Evolutionary conservation across 2,888 invertebrate genomes (phyloP), one percentile per base, ranked within the genome.

Genomic region (Agonopterix arenella): DNA sequence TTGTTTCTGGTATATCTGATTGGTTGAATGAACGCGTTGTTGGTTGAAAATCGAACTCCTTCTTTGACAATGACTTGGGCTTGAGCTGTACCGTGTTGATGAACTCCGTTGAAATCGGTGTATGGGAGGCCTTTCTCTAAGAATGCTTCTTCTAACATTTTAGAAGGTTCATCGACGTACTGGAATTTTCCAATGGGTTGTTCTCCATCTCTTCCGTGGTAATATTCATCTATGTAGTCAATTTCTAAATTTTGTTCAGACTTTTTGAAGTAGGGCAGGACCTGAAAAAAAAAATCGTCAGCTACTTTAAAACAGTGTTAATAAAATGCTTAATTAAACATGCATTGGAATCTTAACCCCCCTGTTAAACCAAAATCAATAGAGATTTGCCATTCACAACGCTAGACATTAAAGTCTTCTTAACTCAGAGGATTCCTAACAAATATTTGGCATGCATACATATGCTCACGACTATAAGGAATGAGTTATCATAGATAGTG

Each of bases 261-360:
- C 72, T 92, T 92, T 51, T 84, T 91, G 70, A 92, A 95, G 70
- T 93, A 94, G 0, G 93, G 93, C 37, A 94, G 78, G 2, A 92
- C 80, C 85, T 86, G 66, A 18, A 28, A 28, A 28, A 5, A 28
- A 28, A 28, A 28, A 4, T 28, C 5, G 2, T 0, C 4, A 28
- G 4, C 5, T 28, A 28, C 28, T 28, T 28, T 28, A 28, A 5
- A 28, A 28, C 7, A 28, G 18, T 4, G 4, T 2, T 18, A 18
- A 18, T 4, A 18, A 18, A 18, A 4, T 18, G 4, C 4, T 2
- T 4, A 18, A 18, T 18, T 4, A 18, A 18, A 4, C 18, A 18
- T 1, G 16, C 16, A 4, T 4, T 18, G 3, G 18, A 4, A 18
- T 18, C 18, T 18, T 18, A 4, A 18, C 18, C 18, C 18, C 4